Evolutionary conservation across 2,888 invertebrate species (phyloP).

Genomic region (Acronicta psi): DNA sequence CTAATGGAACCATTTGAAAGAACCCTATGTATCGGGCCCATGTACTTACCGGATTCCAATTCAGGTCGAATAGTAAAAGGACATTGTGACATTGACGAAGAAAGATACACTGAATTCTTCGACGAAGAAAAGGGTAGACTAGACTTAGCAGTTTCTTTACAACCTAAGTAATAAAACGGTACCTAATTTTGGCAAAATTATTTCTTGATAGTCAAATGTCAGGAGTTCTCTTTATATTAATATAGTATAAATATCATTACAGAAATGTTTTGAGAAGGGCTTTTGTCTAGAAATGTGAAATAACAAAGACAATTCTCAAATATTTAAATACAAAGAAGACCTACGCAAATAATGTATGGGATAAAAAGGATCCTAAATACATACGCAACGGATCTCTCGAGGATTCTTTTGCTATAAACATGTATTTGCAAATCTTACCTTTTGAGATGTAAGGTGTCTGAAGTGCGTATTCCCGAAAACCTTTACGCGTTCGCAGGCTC

Average conservation of each 20-base stretch:
- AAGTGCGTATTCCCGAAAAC: slow-evolving; percentile 38
- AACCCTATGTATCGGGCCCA: slow-evolving; percentile 32
- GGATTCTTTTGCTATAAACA: slow-evolving; percentile 49
- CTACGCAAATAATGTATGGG: slow-evolving; percentile 54
- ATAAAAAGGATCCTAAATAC: slow-evolving; percentile 54
- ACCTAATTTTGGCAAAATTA: slow-evolving; percentile 32
- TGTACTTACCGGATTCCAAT: slow-evolving; percentile 27
- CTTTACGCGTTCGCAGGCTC: slow-evolving; percentile 58
- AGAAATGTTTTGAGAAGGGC: slow-evolving; percentile 18
- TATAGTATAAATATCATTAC: slow-evolving; percentile 36
- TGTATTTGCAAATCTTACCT: slow-evolving; percentile 58
- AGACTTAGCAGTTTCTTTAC: slow-evolving; percentile 50
- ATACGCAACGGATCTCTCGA: slow-evolving; percentile 41
- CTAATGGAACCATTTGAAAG: slow-evolving; percentile 54
- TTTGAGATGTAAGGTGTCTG: slow-evolving; percentile 49
- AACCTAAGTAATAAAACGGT: slow-evolving; percentile 45
- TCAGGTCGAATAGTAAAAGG: slow-evolving; percentile 29
- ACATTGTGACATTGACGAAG: slow-evolving; percentile 51
- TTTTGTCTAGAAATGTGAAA: slow-evolving; percentile 23
- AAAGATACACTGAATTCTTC: slow-evolving; percentile 50
- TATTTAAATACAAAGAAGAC: slow-evolving; percentile 53
- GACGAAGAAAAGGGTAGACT: slow-evolving; percentile 35
- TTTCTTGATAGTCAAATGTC: slow-evolving; percentile 33
- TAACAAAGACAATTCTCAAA: slow-evolving; percentile 49
- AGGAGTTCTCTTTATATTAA: slow-evolving; percentile 24